Conservation (phyloP, 1,140 invertebrate species). For the Drosophila nebulosa region DNA sequence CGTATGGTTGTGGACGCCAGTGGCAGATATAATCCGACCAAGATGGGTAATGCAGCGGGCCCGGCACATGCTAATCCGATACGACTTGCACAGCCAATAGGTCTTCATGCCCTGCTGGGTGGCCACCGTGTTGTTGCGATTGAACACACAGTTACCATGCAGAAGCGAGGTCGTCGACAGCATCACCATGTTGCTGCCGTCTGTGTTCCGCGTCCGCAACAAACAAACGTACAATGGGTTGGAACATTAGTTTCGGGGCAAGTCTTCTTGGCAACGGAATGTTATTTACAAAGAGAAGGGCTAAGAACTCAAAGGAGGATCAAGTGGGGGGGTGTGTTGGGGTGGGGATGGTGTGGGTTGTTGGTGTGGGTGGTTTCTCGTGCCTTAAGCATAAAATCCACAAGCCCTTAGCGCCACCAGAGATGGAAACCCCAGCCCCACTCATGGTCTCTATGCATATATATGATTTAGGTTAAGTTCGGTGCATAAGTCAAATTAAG, state of each 20-base stretch:
- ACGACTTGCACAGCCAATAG: conserved; percentile 80
- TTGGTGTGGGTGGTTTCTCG: background rate
- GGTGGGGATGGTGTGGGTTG: conserved; percentile 6
- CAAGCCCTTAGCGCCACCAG: conserved; percentile 7
- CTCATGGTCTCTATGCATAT: background rate
- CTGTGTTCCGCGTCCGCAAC: conserved; percentile 42
- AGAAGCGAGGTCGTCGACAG: conserved; percentile 80
- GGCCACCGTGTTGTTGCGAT: conserved; percentile 80
- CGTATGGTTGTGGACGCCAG: conserved; percentile 79
- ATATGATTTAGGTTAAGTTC: background rate
- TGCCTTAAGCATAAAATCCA: conserved; percentile 11
- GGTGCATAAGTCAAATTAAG: background rate
- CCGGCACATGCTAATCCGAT: conserved; percentile 80
- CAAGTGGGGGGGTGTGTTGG: background rate
- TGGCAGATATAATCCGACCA: conserved; percentile 78
- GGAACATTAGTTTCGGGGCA: conserved; percentile 62
- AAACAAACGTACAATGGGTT: conserved; percentile 72
- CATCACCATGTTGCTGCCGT: conserved; percentile 80
- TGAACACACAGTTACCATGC: conserved; percentile 80
- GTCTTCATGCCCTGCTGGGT: conserved; percentile 81
- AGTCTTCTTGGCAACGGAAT: conserved; percentile 34
- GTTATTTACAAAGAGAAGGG: conserved; percentile 57
- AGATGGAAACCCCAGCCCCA: conserved; percentile 35
- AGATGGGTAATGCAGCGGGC: conserved; percentile 80
- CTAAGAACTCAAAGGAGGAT: background rate